A percentile compares a stretch with the other conserved stretches of the same genome.
Evolutionary conservation across 2,888 invertebrate species (phyloP).

Genomic region (Zaprionus obscuricornis): DNA sequence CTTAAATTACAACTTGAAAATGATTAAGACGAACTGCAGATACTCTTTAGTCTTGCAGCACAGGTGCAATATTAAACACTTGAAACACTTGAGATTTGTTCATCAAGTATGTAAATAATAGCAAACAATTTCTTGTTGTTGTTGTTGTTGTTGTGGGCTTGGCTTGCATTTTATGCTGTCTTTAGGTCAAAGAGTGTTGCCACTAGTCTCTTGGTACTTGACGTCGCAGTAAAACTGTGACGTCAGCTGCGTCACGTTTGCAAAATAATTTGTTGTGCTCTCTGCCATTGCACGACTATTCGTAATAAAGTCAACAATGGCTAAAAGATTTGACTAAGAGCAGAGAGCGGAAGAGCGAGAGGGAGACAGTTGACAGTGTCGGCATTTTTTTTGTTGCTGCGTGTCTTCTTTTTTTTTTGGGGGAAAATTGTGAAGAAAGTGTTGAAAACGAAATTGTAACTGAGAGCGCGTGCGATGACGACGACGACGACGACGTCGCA

Average conservation of each 20-base stretch:
- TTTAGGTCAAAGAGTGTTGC: conserved; percentile 40
- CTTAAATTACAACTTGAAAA: conserved; percentile 24
- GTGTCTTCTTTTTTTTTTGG: conserved; percentile 38
- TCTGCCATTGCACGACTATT: conserved; percentile 61
- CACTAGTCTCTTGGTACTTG: conserved; percentile 3
- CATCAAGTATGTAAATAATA: too few relatives aligned
- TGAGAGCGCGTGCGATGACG: conserved; percentile 60
- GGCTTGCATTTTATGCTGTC: not conserved
- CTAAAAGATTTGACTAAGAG: conserved; percentile 3
- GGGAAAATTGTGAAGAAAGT: conserved; percentile 79
- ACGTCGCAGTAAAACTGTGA: conserved; percentile 46
- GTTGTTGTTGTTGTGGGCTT: not conserved
- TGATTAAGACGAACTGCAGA: conserved; percentile 3
- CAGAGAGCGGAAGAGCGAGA: conserved; percentile 4
- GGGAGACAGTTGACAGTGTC: conserved; percentile 43
- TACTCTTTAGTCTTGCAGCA: conserved; percentile 39
- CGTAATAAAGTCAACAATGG: conserved; percentile 62
- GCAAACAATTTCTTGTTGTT: too few relatives aligned
- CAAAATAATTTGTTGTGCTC: conserved; percentile 46
- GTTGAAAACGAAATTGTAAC: conserved; percentile 77
- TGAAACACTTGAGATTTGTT: not conserved
- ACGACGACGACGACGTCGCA: too few relatives aligned
- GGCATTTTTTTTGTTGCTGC: conserved; percentile 42
- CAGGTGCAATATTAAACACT: too few relatives aligned
- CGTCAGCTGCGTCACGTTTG: conserved; percentile 71